Conservation (phyloP, 2,113 vertebrate species). For the Brienomyrus brachyistius region DNA sequence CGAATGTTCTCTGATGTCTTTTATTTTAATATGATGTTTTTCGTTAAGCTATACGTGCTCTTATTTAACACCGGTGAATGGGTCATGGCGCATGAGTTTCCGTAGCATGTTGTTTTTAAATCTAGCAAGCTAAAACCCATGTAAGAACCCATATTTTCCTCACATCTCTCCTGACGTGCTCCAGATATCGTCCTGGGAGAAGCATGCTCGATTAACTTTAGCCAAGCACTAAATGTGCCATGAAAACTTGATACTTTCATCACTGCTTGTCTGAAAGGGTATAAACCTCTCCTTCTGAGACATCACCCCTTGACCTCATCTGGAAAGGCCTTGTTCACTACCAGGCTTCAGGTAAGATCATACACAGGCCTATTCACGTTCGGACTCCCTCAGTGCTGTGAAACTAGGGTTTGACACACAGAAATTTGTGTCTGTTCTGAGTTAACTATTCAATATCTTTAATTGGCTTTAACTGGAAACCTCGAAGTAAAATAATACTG, state of each 20-base stretch:
- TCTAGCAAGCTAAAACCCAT: neutral
- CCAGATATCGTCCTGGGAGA: slow-evolving; percentile 4
- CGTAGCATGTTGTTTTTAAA: neutral
- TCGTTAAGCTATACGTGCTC: neutral
- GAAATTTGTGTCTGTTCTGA: neutral
- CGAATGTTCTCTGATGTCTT: neutral
- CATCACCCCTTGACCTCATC: neutral
- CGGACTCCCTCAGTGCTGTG: neutral
- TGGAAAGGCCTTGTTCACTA: neutral
- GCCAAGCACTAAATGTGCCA: neutral
- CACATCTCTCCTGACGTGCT: neutral
- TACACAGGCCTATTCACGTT: neutral
- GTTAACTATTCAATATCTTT: neutral
- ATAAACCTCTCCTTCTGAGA: neutral
- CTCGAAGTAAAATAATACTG: neutral
- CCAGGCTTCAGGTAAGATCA: neutral
- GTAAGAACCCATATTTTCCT: neutral
- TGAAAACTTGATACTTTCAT: slow-evolving; percentile 6
- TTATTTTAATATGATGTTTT: neutral
- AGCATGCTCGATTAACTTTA: slow-evolving; percentile 3
- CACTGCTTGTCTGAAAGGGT: neutral
- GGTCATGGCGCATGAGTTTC: neutral
- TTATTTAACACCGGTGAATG: neutral
- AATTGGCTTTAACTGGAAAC: neutral
- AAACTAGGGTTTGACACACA: neutral